Conservation (phyloP, 1,140 invertebrate species). For the Alviniconcha marisindica region DNA sequence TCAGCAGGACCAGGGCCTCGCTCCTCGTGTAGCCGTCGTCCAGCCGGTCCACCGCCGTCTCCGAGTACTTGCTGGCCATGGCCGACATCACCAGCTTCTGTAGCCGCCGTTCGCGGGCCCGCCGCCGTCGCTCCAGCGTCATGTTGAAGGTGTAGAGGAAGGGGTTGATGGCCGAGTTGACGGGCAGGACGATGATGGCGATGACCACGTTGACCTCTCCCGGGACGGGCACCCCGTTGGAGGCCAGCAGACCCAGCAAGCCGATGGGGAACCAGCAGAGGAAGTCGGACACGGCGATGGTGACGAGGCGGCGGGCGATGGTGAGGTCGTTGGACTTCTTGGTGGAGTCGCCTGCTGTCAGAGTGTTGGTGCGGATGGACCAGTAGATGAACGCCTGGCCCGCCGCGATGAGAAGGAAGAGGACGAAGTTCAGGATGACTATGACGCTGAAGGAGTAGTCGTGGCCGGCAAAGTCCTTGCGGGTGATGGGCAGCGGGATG, state of each 20-base stretch:
- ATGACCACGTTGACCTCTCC: too few species aligned
- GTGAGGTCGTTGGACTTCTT: neutral
- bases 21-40: neutral
- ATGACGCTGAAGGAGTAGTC: neutral
- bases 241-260: neutral
- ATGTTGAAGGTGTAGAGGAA: too few species aligned
- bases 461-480: neutral
- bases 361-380: neutral
- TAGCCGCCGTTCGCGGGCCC: neutral
- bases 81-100: slow-evolving; percentile 11
- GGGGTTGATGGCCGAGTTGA: too few species aligned
- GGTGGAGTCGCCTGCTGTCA: neutral
- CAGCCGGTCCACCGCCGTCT: neutral
- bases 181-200: too few species aligned
- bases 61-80: neutral
- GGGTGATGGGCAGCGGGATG: neutral
- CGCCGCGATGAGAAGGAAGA: neutral
- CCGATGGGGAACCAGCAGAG: neutral
- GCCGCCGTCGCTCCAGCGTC: too few species aligned
- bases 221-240: too few species aligned
- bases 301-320: neutral
- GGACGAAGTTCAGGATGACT: neutral
- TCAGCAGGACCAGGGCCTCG: neutral
- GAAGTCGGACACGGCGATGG: neutral
- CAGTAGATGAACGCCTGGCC: neutral